Percentiles rank a stretch among this genome's conserved stretches.
Evolutionary conservation across 2,797 vertebrate genomes (phyloP).

Genomic region (Macropodus opercularis): DNA sequence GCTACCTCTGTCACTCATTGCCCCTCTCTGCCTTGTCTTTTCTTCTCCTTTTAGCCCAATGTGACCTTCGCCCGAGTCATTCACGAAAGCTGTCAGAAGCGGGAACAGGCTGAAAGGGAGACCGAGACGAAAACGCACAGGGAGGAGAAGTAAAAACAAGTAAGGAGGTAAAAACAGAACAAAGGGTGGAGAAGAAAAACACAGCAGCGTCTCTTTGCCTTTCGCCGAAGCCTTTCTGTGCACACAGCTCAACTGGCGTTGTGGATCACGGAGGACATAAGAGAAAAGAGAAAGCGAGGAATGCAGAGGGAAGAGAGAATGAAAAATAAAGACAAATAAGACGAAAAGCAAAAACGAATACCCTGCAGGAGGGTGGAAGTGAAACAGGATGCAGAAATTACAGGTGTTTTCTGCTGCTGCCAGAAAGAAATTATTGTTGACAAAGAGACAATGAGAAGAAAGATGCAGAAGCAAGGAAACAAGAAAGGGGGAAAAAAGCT

Average conservation of each 20-base stretch:
- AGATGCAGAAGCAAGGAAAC: constrained; percentile 21
- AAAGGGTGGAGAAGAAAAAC: constrained; percentile 59
- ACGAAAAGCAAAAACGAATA: constrained; percentile 28
- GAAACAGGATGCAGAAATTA: constrained; percentile 64
- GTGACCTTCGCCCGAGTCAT: constrained; percentile 76
- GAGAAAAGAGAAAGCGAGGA: constrained; percentile 17
- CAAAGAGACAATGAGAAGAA: constrained; percentile 39
- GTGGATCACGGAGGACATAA: constrained; percentile 24
- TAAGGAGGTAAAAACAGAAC: constrained; percentile 65
- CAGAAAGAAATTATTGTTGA: constrained; percentile 52
- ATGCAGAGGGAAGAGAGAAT: background rate
- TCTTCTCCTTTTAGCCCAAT: constrained; percentile 60
- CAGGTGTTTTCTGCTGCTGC: constrained; percentile 56
- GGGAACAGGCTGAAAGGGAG: constrained; percentile 21
- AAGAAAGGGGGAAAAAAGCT: constrained; percentile 16
- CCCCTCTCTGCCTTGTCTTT: constrained; percentile 23
- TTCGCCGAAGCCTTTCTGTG: constrained; percentile 29
- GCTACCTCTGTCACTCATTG: constrained; percentile 41
- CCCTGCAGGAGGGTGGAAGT: constrained; percentile 2
- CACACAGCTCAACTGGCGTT: constrained; percentile 21
- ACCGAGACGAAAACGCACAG: constrained; percentile 51
- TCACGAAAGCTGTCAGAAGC: constrained; percentile 39
- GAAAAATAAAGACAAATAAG: constrained; percentile 53
- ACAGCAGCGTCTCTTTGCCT: constrained; percentile 37
- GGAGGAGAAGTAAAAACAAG: constrained; percentile 72